phyloP scores from a whole-genome alignment of 2,888 invertebrate genomes.

The Tenthredo scrophulariae region DNA sequence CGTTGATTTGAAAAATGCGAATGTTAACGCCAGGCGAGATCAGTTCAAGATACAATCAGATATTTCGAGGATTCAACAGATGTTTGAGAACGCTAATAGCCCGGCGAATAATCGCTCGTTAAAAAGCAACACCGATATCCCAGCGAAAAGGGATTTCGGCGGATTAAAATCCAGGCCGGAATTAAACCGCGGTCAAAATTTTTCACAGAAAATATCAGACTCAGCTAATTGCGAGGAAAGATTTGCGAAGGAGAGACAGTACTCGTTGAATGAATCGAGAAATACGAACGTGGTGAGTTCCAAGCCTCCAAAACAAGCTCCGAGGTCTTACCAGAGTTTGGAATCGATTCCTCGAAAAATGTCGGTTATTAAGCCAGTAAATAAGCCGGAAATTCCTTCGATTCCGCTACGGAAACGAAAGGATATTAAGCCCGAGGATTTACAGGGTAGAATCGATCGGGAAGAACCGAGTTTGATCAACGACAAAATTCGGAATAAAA shows the following conservation, averaged over 20 bases:
- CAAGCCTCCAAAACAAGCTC: constrained; percentile 18
- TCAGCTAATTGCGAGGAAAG: background rate
- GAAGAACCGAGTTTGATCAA: background rate
- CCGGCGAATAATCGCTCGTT: constrained; percentile 54
- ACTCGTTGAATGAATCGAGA: background rate
- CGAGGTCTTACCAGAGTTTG: background rate
- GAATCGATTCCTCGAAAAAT: background rate
- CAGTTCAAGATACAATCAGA: constrained; percentile 69
- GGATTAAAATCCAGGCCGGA: constrained; percentile 15
- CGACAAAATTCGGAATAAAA: background rate
- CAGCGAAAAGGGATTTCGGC: background rate
- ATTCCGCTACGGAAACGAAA: constrained; percentile 35
- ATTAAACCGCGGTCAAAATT: background rate
- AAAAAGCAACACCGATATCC: constrained; percentile 62
- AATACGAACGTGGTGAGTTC: background rate
- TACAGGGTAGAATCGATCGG: background rate
- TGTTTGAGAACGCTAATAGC: constrained; percentile 63
- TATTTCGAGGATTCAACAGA: constrained; percentile 71
- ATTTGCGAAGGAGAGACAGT: constrained; percentile 3
- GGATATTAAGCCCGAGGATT: constrained; percentile 7
- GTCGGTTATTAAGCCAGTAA: constrained; percentile 6
- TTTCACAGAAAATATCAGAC: background rate
- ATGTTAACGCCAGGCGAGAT: background rate
- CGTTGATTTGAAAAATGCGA: constrained; percentile 52
- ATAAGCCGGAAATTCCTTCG: constrained; percentile 26